These are phyloP conservation scores for Cryptotis parvus DNA, from an alignment of 2,113 vertebrate genomes.

Conservation along the genomic window DNA sequence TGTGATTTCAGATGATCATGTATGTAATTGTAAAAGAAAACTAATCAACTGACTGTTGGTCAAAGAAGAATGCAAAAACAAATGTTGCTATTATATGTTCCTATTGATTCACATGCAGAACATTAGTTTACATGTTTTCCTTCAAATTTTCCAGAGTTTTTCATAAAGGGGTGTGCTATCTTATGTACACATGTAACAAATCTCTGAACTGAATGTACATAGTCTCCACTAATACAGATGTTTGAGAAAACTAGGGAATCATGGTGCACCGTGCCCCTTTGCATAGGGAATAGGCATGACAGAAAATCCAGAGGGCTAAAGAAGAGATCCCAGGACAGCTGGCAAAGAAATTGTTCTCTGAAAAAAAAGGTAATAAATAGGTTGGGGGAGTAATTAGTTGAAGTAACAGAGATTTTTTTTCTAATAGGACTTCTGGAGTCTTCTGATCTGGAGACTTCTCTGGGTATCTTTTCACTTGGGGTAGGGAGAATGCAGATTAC, in stretches of 20 bases:
- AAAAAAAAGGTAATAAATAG: background rate
- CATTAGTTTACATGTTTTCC: background rate
- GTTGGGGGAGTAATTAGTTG: too few species aligned
- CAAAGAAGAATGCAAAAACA: background rate
- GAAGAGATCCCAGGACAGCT: background rate
- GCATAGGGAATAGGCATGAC: background rate
- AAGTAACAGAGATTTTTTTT: background rate
- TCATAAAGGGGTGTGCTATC: background rate
- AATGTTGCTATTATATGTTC: background rate
- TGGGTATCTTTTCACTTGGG: background rate
- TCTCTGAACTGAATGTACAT: background rate
- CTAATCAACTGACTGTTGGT: background rate
- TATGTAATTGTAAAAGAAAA: background rate
- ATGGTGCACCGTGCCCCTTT: background rate
- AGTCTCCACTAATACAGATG: background rate
- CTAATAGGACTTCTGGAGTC: too few species aligned
- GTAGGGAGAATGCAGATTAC: accelerated
- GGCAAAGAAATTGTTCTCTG: background rate
- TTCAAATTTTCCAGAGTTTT: background rate
- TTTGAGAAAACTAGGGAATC: background rate
- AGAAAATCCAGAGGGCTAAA: background rate
- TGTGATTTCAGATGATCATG: slow-evolving; percentile 21
- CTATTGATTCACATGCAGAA: background rate
- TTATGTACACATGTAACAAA: accelerated
- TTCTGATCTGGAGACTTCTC: accelerated